Base-by-base conservation (phyloP, 2,888 invertebrate species). In the Papilio protenor region DNA sequence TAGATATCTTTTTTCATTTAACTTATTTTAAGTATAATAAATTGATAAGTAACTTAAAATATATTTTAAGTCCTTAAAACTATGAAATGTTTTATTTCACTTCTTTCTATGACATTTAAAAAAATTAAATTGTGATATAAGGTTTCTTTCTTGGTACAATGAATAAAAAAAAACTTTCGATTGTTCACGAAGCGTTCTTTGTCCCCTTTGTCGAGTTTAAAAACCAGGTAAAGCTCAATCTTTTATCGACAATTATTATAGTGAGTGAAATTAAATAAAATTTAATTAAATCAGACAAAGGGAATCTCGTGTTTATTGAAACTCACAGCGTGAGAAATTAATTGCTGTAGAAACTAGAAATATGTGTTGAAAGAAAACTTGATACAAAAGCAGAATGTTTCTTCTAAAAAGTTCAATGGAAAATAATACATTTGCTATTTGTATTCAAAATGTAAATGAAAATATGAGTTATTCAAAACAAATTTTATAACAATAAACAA, bases 281-380 rank as follows among this genome's bases (percentile, higher is more conserved):
- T 52, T 71, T 71, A 52, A 71, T 71, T 71, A 72, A 55, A 52
- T 72, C 52, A 27, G 27, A 72, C 55, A 72, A 72, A 72, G 11
- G 52, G 12, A 55, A 72, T 40, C 72, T 72, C 55, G n/a, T 55
- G 49, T 33, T 55, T 72, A 71, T 27, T 55, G 33, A 33, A 33
- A 52, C 52, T 70, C 33, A 12, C 27, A 33, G 33, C 27, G 72
- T 40, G 33, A 52, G 49, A 72, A 52, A 55, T 33, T 72, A 72
- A 72, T 55, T 55, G 52, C 10, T 4, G 72, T 33, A n/a, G 72
- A 55, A 72, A 72, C 18, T 72, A 49, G n/a, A 55, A 72, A 55
- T 72, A 72, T 72, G 33, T 72, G 27, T 55, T 55, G 33, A 47
- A 27, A 16, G 49, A 71, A 49, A 71, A 47, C 70, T 47, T 70